These are phyloP conservation scores for Pachyuromys duprasi DNA, from an alignment of 2,797 vertebrate genomes.

Conservation along the genomic window DNA sequence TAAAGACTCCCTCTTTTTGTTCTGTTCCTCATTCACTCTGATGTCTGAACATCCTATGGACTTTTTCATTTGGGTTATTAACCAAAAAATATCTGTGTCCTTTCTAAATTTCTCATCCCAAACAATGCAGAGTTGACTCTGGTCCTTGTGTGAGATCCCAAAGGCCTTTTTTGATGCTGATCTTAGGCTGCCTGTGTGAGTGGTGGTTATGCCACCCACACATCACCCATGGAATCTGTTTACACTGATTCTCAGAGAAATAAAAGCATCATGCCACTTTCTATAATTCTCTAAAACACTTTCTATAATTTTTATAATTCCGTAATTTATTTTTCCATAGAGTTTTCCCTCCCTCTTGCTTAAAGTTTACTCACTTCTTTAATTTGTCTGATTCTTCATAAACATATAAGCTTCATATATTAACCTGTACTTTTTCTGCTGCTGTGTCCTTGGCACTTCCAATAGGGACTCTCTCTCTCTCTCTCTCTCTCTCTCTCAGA, in stretches of 20 bases:
- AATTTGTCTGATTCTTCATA: background rate
- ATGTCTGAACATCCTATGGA: background rate
- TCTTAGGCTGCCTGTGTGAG: background rate
- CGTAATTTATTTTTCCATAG: background rate
- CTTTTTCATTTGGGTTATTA: background rate
- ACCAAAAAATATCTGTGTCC: background rate
- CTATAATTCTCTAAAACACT: background rate
- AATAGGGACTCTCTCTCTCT: too few species aligned
- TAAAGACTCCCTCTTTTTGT: background rate
- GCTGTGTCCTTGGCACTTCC: background rate
- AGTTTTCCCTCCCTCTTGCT: background rate
- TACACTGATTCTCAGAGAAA: background rate
- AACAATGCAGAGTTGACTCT: background rate
- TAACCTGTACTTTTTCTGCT: background rate
- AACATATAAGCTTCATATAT: background rate
- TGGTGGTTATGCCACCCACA: background rate
- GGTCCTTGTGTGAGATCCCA: background rate
- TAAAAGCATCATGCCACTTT: background rate
- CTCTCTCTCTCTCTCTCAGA: too few species aligned
- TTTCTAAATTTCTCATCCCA: background rate
- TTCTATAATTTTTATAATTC: too few species aligned
- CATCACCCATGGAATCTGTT: background rate
- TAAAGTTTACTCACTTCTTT: background rate
- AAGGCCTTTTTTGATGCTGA: background rate
- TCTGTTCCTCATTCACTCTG: background rate